phyloP scores from a whole-genome alignment of 1,140 invertebrate genomes.

The Hylaeus anthracinus region DNA sequence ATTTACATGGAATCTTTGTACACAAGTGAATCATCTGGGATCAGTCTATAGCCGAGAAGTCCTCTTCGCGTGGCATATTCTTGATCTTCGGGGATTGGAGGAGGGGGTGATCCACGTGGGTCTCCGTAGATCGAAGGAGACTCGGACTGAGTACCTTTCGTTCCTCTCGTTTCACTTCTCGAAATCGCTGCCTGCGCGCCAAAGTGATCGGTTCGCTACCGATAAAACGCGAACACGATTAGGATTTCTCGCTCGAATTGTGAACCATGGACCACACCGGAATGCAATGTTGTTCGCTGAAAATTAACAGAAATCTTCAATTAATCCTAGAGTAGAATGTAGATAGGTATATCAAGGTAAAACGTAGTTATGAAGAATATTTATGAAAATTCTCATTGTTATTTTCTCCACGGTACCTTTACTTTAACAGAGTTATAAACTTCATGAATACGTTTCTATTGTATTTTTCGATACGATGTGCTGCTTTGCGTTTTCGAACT shows the following conservation, averaged over 20 bases:
- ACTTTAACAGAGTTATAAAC: too few species aligned
- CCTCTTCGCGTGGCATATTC: slow-evolving; percentile 19
- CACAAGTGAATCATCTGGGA: slow-evolving; percentile 21
- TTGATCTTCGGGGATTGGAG: not conserved
- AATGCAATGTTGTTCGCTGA: slow-evolving; percentile 50
- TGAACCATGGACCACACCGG: slow-evolving; percentile 34
- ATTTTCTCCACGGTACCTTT: too few species aligned
- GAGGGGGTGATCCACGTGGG: too few species aligned
- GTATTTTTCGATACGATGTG: too few species aligned
- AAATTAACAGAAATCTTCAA: not conserved
- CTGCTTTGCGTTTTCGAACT: too few species aligned
- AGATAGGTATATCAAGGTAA: too few species aligned
- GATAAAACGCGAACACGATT: slow-evolving; percentile 43
- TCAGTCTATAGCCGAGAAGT: slow-evolving; percentile 24
- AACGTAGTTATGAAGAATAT: not conserved
- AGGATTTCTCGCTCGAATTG: slow-evolving; percentile 53
- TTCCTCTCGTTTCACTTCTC: not conserved
- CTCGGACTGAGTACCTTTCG: too few species aligned
- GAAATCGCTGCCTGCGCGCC: not conserved
- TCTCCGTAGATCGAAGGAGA: too few species aligned
- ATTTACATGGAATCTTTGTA: slow-evolving; percentile 27
- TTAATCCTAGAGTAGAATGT: not conserved
- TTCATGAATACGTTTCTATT: too few species aligned
- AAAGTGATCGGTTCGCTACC: slow-evolving; percentile 1
- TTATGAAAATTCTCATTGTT: too few species aligned